phyloP scores from a whole-genome alignment of 64 coral and sea anemone species.

The Actinia tenebrosa region DNA sequence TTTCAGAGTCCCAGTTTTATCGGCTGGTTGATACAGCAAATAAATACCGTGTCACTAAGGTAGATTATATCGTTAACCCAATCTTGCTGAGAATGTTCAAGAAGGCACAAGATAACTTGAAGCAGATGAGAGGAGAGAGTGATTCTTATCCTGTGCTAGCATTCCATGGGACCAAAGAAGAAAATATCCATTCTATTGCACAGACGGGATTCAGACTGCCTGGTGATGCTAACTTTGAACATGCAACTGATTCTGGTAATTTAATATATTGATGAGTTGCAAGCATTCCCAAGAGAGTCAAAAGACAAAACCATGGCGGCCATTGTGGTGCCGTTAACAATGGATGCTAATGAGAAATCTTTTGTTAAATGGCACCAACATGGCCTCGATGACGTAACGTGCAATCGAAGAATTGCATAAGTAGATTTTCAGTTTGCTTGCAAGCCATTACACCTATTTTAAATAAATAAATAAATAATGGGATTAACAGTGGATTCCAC shows the following conservation, averaged over 20 bases:
- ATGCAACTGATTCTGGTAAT: constrained; percentile 75
- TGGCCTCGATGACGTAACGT: too few relatives aligned
- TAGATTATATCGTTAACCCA: constrained; percentile 83
- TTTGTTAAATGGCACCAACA: too few relatives aligned
- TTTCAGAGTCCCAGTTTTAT: constrained; percentile 84
- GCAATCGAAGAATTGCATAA: too few relatives aligned
- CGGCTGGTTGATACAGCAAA: constrained; percentile 70
- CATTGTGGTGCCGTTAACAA: too few relatives aligned
- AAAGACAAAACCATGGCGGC: too few relatives aligned
- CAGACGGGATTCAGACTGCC: constrained; percentile 51
- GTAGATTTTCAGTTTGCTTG: too few relatives aligned
- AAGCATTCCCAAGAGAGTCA: too few relatives aligned
- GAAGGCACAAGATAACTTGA: constrained; percentile 52
- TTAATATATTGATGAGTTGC: not conserved
- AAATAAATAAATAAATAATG: too few relatives aligned
- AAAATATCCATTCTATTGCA: constrained; percentile 65
- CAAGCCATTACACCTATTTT: too few relatives aligned
- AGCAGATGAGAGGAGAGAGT: constrained; percentile 40
- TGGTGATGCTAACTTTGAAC: constrained; percentile 65
- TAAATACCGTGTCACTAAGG: constrained; percentile 70
- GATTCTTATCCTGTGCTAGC: constrained; percentile 72
- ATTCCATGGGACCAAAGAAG: constrained; percentile 84
- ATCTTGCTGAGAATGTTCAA: constrained; percentile 64
- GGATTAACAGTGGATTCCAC: too few relatives aligned
- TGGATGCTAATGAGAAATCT: too few relatives aligned